Percentiles rank a stretch among this genome's conserved stretches.
Evolutionary conservation across 2,113 vertebrate species (phyloP).

Genomic region (Alectura lathami): DNA sequence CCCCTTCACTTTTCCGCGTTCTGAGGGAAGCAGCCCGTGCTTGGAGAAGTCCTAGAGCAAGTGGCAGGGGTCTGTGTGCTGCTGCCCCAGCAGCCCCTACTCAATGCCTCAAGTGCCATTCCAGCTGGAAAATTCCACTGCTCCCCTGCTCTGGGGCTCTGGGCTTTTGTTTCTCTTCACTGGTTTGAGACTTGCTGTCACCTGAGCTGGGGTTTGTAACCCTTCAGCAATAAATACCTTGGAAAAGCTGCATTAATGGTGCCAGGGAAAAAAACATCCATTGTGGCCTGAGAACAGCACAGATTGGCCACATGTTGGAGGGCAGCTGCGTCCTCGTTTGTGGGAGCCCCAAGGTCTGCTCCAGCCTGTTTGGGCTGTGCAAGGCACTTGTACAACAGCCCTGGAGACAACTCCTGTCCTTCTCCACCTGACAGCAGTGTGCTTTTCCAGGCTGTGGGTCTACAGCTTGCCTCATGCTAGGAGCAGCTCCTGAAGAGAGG

Average conservation of each 20-base stretch:
- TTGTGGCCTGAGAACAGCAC: not conserved
- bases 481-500: not conserved
- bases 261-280: not conserved
- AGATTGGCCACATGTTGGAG: not conserved
- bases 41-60: conserved; percentile 27
- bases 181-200: conserved; percentile 32
- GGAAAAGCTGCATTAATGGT: not conserved
- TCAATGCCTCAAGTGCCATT: not conserved
- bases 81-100: not conserved
- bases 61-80: not conserved
- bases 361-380: not conserved
- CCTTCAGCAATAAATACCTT: not conserved
- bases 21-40: not conserved
- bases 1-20: conserved; percentile 29
- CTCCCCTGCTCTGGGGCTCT: not conserved
- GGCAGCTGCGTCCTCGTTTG: not conserved
- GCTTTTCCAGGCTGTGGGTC: not conserved
- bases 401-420: not conserved
- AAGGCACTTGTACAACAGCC: not conserved
- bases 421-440: not conserved
- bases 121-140: conserved; percentile 51
- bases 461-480: not conserved
- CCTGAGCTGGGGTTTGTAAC: conserved; percentile 1
- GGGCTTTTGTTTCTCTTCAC: not conserved
- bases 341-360: not conserved